These are phyloP conservation scores for Laodelphax striatellus DNA, from an alignment of 1,140 invertebrate genomes.

Conservation along the genomic window DNA sequence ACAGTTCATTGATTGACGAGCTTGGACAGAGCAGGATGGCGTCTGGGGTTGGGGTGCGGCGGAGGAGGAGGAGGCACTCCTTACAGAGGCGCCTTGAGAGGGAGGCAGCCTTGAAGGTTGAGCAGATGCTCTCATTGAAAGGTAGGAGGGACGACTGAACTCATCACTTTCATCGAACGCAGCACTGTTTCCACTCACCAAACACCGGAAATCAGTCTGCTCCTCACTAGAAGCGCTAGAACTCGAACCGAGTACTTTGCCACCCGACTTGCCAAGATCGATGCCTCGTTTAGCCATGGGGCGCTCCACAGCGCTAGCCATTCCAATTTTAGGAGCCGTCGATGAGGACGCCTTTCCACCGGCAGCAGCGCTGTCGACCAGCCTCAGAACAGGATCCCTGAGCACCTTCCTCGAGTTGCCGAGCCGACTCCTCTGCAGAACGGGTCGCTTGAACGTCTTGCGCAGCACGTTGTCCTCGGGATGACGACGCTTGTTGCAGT, in stretches of 20 bases:
- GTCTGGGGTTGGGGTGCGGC: not conserved
- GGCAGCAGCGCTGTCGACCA: slow-evolving; percentile 1
- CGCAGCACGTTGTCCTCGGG: slow-evolving; percentile 2
- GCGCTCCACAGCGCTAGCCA: not conserved
- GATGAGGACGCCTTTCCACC: not conserved
- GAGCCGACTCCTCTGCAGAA: slow-evolving; percentile 14
- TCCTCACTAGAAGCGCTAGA: not conserved
- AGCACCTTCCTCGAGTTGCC: slow-evolving; percentile 3
- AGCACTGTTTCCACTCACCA: not conserved
- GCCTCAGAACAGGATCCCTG: slow-evolving; percentile 13
- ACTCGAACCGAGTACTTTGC: too few species aligned
- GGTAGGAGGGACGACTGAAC: not conserved
- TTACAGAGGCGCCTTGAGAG: too few species aligned
- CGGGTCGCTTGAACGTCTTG: slow-evolving; percentile 8
- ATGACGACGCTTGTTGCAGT: slow-evolving; percentile 10
- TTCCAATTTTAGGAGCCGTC: not conserved
- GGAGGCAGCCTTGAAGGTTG: not conserved
- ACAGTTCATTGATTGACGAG: slow-evolving; percentile 44
- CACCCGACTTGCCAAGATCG: too few species aligned
- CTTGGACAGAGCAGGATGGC: slow-evolving; percentile 37
- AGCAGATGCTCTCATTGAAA: not conserved
- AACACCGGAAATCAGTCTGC: not conserved
- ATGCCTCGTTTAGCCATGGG: too few species aligned
- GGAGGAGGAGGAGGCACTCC: not conserved
- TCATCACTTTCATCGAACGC: not conserved